phyloP scores from a whole-genome alignment of 2,888 invertebrate species.

The Margaritifera margaritifera region DNA sequence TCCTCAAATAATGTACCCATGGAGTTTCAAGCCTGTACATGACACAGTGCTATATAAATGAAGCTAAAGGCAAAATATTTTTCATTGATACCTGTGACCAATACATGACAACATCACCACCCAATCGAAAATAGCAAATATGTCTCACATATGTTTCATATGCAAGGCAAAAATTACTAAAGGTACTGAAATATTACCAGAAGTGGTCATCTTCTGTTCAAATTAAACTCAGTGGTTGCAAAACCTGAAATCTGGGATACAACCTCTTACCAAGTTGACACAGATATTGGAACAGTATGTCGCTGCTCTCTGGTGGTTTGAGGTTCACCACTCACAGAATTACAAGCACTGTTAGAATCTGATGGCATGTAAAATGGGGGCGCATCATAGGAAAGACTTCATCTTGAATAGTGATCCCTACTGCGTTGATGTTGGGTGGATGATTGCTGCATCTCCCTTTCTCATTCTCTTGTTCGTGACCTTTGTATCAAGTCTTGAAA shows the following conservation, averaged over 20 bases:
- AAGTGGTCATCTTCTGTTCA: too few relatives aligned
- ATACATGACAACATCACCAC: too few relatives aligned
- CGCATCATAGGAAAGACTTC: slow-evolving; percentile 87
- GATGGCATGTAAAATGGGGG: slow-evolving; percentile 81
- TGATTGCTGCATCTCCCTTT: slow-evolving; percentile 49
- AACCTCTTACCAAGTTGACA: slow-evolving; percentile 94
- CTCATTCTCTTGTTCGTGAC: slow-evolving; percentile 73
- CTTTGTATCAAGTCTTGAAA: slow-evolving; percentile 77
- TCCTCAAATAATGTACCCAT: too few relatives aligned
- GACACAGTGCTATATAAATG: too few relatives aligned
- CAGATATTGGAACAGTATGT: slow-evolving; percentile 79
- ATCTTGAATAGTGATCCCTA: slow-evolving; percentile 79
- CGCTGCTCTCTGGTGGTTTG: slow-evolving; percentile 36
- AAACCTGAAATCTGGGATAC: slow-evolving; percentile 84
- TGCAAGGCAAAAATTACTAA: too few relatives aligned
- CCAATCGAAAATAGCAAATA: too few relatives aligned
- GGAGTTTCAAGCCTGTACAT: too few relatives aligned
- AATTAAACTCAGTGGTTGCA: slow-evolving; percentile 72
- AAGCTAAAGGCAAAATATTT: too few relatives aligned
- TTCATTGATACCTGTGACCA: too few relatives aligned
- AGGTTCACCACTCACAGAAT: slow-evolving; percentile 21
- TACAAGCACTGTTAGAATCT: slow-evolving; percentile 72
- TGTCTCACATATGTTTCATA: too few relatives aligned
- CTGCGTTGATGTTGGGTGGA: slow-evolving; percentile 72
- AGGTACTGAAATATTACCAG: too few relatives aligned